Conservation (phyloP, 2,888 invertebrate genomes). For the Meliscaeva auricollis region DNA sequence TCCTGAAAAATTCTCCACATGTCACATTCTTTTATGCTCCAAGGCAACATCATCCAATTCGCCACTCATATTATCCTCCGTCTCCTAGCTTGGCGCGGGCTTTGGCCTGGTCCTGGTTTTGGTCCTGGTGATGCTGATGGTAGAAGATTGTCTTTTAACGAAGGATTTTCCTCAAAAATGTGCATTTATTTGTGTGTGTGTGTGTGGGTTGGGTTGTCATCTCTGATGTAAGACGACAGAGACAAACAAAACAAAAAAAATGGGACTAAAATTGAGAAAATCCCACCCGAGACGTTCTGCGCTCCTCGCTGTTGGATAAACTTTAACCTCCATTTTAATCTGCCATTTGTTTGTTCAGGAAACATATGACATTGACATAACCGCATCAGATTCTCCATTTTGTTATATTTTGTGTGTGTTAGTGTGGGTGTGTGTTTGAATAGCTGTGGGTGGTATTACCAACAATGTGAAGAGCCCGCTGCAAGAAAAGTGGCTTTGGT, state of each 20-base stretch:
- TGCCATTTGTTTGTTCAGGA: constrained; percentile 71
- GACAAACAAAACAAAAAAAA: not conserved
- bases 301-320: constrained; percentile 40
- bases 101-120: not conserved
- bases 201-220: not conserved
- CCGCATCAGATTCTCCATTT: constrained; percentile 67
- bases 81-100: not conserved
- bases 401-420: constrained; percentile 25
- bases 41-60: constrained; percentile 46
- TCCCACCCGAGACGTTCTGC: constrained; percentile 15
- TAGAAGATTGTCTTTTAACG: constrained; percentile 49
- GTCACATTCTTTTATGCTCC: constrained; percentile 61
- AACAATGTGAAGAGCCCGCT: constrained; percentile 24
- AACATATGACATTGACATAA: constrained; percentile 76
- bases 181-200: constrained; percentile 1
- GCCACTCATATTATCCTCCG: constrained; percentile 13
- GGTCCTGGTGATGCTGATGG: not conserved
- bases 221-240: not conserved
- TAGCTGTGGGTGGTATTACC: constrained; percentile 38
- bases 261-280: not conserved
- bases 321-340: constrained; percentile 74
- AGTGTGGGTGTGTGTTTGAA: not conserved
- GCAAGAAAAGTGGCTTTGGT: constrained; percentile 55
- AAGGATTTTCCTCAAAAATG: constrained; percentile 36
- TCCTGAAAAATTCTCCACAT: constrained; percentile 70